Conservation (phyloP, 2,113 vertebrate genomes). For the Motacilla tschutschensis region DNA sequence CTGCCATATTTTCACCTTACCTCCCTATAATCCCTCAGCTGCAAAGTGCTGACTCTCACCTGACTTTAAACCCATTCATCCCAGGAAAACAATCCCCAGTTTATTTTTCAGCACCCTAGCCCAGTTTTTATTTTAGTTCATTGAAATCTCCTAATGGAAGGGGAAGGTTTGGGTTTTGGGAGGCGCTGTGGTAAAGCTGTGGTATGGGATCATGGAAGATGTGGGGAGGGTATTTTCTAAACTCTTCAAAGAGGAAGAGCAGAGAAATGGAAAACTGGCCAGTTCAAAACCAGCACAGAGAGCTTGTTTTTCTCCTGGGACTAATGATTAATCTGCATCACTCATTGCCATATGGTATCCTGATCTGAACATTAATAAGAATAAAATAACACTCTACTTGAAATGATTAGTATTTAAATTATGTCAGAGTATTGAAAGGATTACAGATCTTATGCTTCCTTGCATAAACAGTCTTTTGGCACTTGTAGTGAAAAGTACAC, state of each 20-base stretch:
- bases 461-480: slow-evolving; percentile 12
- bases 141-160: not conserved
- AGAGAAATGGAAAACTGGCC: not conserved
- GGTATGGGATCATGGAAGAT: not conserved
- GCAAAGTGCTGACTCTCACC: not conserved
- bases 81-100: not conserved
- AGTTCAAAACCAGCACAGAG: not conserved
- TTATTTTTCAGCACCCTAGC: not conserved
- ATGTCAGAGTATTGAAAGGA: slow-evolving; percentile 43
- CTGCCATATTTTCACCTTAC: not conserved
- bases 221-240: not conserved
- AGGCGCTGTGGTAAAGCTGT: not conserved
- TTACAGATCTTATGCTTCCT: slow-evolving; percentile 31
- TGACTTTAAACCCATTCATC: not conserved
- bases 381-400: slow-evolving; percentile 39
- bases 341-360: slow-evolving; percentile 44
- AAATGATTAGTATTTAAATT: slow-evolving; percentile 58
- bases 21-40: not conserved
- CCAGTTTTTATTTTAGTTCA: not conserved
- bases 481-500: not conserved
- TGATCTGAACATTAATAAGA: slow-evolving; percentile 45
- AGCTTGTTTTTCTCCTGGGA: slow-evolving; percentile 6
- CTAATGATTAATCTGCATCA: slow-evolving; percentile 49
- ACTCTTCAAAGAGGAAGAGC: not conserved
- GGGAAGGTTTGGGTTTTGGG: not conserved